These are phyloP conservation scores for Nyctibius bracteatus DNA, from an alignment of 2,113 vertebrate genomes.

Conservation along the genomic window DNA sequence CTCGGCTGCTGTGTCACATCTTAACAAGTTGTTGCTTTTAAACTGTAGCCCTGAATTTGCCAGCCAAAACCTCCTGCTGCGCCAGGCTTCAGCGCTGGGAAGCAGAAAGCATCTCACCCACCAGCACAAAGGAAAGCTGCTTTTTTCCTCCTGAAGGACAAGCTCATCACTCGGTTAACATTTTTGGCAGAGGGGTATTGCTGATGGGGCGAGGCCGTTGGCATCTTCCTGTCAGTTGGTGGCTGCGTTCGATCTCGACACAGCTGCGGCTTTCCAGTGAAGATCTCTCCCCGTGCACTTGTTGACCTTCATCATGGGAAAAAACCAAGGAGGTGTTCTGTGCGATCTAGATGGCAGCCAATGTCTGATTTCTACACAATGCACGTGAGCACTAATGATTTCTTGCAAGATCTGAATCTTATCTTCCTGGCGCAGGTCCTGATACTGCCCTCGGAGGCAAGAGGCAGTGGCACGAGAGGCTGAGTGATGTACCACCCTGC, in stretches of 20 bases:
- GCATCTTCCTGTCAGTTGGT: background rate
- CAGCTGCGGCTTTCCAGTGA: background rate
- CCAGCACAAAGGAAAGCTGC: background rate
- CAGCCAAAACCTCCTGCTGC: background rate
- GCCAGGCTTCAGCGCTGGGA: rapidly evolving
- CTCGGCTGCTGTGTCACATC: background rate
- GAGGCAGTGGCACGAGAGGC: rapidly evolving
- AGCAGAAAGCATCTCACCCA: background rate
- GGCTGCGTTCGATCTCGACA: rapidly evolving
- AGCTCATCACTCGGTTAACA: rapidly evolving
- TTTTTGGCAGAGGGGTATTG: background rate
- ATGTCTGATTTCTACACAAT: rapidly evolving
- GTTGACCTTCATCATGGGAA: background rate
- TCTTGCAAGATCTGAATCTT: background rate
- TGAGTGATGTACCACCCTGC: background rate
- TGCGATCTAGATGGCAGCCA: background rate
- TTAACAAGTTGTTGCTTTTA: background rate
- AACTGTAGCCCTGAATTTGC: background rate
- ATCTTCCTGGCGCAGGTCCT: background rate
- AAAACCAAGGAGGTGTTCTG: background rate
- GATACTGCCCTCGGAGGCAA: background rate
- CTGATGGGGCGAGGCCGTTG: background rate
- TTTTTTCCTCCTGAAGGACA: background rate
- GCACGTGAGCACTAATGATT: background rate
- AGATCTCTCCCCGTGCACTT: background rate